Evolutionary conservation across 2,113 vertebrate genomes (phyloP), one percentile per base, ranked within the genome.

Genomic region (Coptodon rendalli): DNA sequence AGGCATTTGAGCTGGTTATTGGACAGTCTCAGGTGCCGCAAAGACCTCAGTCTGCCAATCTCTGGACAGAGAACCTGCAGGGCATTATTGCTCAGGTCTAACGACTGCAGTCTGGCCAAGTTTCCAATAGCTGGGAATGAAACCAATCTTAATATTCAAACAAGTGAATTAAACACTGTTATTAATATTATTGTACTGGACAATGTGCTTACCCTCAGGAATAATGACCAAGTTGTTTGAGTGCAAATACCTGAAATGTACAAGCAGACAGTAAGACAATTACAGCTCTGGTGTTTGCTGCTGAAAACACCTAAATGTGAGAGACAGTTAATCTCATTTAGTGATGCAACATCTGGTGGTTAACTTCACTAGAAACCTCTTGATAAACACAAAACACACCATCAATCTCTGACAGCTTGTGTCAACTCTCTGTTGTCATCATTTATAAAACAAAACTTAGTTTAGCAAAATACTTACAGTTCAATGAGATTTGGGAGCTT

Each of bases 401-500:
- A 50, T 31, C 24, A 31, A 13, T 19, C 24, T 78, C 16, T 3
- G 2, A 19, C 43, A 50, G 16, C 43, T 31, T 8, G 71, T n/a
- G 14, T 0, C 43, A 50, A 50, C 27, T 19, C 0, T 31, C 45
- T 50, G 9, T 29, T 76, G 71, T 50, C 73, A 78, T 31, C 0
- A 78, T 78, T 78, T 78, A 52, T 31, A 52, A 19, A 50, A 6
- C 6, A 29, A 78, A 50, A 12, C 14, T 16, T 16, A 3, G 3
- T 3, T 7, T 17, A 82, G 83, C 54, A 36, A 76, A 54, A 95
- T 92, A 98, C 99, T 99, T 95, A 99, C 98, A 99, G 94, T 96
- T 99, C 98, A 93, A 99, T 97, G 79, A 99, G 97, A 96, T 99
- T 99, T 92, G 98, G 99, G 88, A 99, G 97, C 95, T 99, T 99